Conservation (phyloP, 2,797 vertebrate genomes). For the Simalia tracyae region DNA sequence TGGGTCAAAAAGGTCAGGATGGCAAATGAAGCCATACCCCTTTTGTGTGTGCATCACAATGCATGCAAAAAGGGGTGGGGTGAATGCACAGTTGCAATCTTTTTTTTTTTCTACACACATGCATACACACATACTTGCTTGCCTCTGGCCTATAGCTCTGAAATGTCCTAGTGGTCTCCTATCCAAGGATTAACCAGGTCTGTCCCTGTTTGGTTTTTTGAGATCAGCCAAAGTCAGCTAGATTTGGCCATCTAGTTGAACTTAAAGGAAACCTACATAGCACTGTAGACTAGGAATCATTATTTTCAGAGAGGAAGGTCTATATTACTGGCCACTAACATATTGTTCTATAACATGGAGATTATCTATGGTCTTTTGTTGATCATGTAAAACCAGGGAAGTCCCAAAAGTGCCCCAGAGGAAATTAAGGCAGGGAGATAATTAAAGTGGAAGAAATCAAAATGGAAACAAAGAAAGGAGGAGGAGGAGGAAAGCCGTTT, state of each 20-base stretch:
- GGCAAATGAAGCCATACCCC: not conserved
- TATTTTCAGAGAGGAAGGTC: not conserved
- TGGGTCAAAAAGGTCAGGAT: not conserved
- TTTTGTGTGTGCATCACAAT: not conserved
- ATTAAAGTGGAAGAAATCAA: not conserved
- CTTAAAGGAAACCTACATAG: not conserved
- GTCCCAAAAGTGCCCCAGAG: not conserved
- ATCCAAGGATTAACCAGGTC: not conserved
- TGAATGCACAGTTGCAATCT: not conserved
- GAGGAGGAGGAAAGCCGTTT: not conserved
- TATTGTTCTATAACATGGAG: not conserved
- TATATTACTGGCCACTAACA: not conserved
- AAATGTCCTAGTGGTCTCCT: not conserved
- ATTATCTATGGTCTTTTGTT: not conserved
- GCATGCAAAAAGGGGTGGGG: not conserved
- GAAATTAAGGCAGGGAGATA: not conserved
- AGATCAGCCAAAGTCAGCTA: not conserved
- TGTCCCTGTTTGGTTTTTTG: not conserved
- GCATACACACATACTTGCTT: not conserved
- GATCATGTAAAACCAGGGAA: not conserved
- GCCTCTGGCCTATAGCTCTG: not conserved
- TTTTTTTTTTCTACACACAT: not conserved
- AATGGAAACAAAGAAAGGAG: not conserved
- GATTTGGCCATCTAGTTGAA: not conserved
- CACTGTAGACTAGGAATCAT: not conserved